Base-by-base conservation (phyloP, 1,140 invertebrate genomes). In the Charaxes varanes region DNA sequence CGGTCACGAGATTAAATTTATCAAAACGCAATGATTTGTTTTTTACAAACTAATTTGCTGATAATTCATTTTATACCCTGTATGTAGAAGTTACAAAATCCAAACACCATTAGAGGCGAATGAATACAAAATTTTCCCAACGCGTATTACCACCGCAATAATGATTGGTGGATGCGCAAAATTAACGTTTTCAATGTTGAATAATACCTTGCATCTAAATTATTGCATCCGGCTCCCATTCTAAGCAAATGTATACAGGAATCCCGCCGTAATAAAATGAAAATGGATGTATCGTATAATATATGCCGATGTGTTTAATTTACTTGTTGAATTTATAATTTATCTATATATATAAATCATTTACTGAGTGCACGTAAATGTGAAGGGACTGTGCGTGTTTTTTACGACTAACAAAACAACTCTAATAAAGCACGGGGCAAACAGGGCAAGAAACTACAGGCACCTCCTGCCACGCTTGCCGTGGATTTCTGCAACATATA, bases 81-180 rank as follows among this genome's bases (percentile, higher is more conserved):
- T 21, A 43, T 32, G 19, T 32, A 23, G 15, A 26, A 26, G 8
- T 33, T 49, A 12, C 33, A 49, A 30, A 42, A 43, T 16, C 18
- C 26, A 15, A 41, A 21, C 46, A 35, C 45, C 41, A 45, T 51
- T 51, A 51, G 48, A 38, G 23, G n/a, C 35, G 32, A 41, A 10
- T 34, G 14, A 30, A 43, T 34, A 28, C 28, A 40, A 43, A 22
- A 50, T 50, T 38, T 50, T 40, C 30, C 21, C 35, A 32, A 43
- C 21, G 37, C 19, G 33, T 21, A 35, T 35, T 11, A 28, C 15
- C 10, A 6, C 6, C 28, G 24, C 26, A 38, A 8, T 22, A 37
- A 17, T 36, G 33, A 31, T 31, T 30, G 31, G 21, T 23, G 31
- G 37, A 45, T 38, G 42, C 15, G 28, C 42, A 45, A 45, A 27